Evolutionary conservation across 2,797 vertebrate species (phyloP).

Genomic region (Mormyrops attenuatus): DNA sequence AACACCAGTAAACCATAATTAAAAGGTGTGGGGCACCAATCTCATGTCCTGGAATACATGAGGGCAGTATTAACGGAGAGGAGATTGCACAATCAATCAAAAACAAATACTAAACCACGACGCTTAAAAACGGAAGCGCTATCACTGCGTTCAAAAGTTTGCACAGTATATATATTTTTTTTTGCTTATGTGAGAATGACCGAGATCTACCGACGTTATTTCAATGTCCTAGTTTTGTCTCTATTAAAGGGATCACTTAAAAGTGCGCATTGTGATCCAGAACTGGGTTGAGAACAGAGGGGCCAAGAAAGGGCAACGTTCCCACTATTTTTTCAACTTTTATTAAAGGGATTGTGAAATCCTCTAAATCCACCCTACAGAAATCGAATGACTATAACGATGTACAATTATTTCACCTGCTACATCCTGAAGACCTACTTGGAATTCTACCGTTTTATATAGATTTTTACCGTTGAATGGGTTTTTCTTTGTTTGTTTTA

Average conservation of each 20-base stretch:
- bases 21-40: background rate
- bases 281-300: conserved; percentile 2
- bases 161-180: background rate
- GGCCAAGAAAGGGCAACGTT: background rate
- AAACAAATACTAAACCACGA: background rate
- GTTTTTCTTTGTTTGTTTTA: background rate
- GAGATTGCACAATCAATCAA: background rate
- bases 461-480: background rate
- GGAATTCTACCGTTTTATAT: background rate
- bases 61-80: background rate
- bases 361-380: background rate
- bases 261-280: background rate
- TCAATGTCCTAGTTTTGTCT: background rate
- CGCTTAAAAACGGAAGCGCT: background rate
- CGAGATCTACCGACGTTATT: background rate
- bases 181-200: background rate
- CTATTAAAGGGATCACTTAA: background rate
- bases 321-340: background rate
- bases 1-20: background rate
- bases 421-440: background rate
- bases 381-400: background rate
- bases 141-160: background rate
- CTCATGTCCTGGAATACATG: background rate
- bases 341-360: background rate
- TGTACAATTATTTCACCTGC: background rate